Base-by-base conservation (phyloP, 2,113 vertebrate species). In the Labeo catla region DNA sequence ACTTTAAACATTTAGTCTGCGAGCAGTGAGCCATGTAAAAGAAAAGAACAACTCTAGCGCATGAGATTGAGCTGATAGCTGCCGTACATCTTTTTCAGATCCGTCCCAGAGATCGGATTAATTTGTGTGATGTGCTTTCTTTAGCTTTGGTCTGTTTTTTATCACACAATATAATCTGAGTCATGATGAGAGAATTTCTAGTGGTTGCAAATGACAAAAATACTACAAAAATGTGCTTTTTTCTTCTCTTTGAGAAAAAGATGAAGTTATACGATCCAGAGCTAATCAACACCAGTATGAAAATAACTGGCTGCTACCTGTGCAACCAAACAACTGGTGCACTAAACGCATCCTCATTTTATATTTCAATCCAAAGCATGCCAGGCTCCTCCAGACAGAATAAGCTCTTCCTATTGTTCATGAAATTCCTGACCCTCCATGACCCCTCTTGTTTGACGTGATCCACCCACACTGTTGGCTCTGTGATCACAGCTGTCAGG, bases 381-480 rank as follows among this genome's bases (percentile, higher is more conserved):
- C 63, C 50, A 54, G 72, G 83, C 76, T 47, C 19, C 49, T 23
- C 19, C 63, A 61, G 84, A 88, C 80, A 85, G 70, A 76, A 87
- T 88, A 90, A 88, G 80, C 85, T 83, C 86, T 80, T 85, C 76
- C 86, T 80, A 88, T 90, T 88, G 87, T 90, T 88, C 65, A 61
- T 77, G 61, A 57, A 84, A 88, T 88, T 87, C 87, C 89, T 88
- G 86, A 90, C 87, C 76, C 84, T 84, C 63, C 76, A 78, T 77
- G 77, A 84, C 47, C 77, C 74, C 63, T 36, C 65, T 47, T 59
- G 57, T 85, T 76, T 78, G 63, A 83, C 50, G 15, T 50, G 61
- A 79, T 84, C 57, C 57, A 49, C 54, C 57, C 23, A 66, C n/a
- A 50, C 65, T 43, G 79, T 70, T 66, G 63, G 72, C 54, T 68